Conservation (phyloP, 2,113 vertebrate species). For the Mormoops blainvillei region DNA sequence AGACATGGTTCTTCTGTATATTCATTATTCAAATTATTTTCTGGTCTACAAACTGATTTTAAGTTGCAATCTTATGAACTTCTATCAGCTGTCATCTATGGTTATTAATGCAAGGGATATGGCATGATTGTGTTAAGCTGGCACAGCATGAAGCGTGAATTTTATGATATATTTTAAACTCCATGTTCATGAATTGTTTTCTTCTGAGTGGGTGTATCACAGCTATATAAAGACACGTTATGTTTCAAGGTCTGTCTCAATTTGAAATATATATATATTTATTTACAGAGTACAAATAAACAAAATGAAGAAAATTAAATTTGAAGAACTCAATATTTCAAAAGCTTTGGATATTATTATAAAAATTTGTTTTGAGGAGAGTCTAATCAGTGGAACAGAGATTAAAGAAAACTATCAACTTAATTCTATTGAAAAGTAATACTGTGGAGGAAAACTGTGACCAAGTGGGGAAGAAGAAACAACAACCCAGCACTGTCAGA, state of each 20-base stretch:
- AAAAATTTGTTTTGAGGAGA: constrained; percentile 43
- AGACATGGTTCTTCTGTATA: not conserved
- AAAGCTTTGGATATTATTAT: constrained; percentile 58
- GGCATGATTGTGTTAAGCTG: constrained; percentile 72
- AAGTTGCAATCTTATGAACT: constrained; percentile 52
- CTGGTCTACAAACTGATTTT: constrained; percentile 20
- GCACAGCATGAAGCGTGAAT: constrained; percentile 71
- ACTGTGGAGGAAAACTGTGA: not conserved
- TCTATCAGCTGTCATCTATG: constrained; percentile 46
- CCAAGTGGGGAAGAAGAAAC: not conserved
- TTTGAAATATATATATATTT: constrained; percentile 72
- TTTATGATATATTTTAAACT: constrained; percentile 81
- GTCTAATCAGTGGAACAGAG: constrained; percentile 27
- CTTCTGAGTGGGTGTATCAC: constrained; percentile 79
- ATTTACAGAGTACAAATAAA: constrained; percentile 77
- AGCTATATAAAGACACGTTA: constrained; percentile 82
- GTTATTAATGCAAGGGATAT: constrained; percentile 69
- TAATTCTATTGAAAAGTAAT: constrained; percentile 19
- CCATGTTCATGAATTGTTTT: constrained; percentile 77
- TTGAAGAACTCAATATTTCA: constrained; percentile 73
- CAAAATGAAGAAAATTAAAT: constrained; percentile 71
- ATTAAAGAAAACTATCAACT: constrained; percentile 6
- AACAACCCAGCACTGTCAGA: not conserved
- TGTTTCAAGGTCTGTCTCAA: constrained; percentile 82
- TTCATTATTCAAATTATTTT: constrained; percentile 38